Evolutionary conservation across 2,113 vertebrate species (phyloP).

Genomic region (Lepisosteus oculatus): DNA sequence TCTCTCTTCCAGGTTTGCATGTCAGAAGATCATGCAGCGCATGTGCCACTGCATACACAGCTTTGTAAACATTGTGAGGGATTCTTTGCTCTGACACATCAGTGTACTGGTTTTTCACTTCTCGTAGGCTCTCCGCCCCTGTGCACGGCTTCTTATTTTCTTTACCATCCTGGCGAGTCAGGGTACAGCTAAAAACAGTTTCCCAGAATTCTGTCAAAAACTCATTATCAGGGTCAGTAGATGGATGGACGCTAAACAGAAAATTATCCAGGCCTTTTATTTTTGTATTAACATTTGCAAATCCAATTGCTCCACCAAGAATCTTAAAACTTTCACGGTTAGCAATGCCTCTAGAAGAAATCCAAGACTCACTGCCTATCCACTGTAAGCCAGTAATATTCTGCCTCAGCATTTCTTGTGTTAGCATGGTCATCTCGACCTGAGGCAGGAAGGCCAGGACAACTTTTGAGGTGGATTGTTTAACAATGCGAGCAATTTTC

Average conservation of each 20-base stretch:
- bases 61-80: conserved; percentile 5
- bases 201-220: conserved; percentile 5
- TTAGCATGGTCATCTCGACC: neutral
- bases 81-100: conserved; percentile 4
- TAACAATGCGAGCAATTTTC: neutral
- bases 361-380: conserved; percentile 13
- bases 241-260: neutral
- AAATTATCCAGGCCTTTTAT: neutral
- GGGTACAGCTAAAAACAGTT: conserved; percentile 1
- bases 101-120: neutral
- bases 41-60: neutral
- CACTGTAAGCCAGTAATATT: conserved; percentile 6
- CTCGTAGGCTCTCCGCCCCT: neutral
- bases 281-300: neutral
- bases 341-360: neutral
- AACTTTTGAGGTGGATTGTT: neutral
- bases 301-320: conserved; percentile 3
- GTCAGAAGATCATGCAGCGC: neutral
- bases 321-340: neutral
- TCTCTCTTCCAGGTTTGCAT: neutral
- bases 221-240: neutral
- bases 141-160: neutral
- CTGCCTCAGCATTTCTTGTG: neutral
- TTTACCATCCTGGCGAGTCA: neutral
- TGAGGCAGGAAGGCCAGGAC: conserved; percentile 4